Evolutionary conservation across 2,888 invertebrate species (phyloP).

Genomic region (Willowsia nigromaculata): DNA sequence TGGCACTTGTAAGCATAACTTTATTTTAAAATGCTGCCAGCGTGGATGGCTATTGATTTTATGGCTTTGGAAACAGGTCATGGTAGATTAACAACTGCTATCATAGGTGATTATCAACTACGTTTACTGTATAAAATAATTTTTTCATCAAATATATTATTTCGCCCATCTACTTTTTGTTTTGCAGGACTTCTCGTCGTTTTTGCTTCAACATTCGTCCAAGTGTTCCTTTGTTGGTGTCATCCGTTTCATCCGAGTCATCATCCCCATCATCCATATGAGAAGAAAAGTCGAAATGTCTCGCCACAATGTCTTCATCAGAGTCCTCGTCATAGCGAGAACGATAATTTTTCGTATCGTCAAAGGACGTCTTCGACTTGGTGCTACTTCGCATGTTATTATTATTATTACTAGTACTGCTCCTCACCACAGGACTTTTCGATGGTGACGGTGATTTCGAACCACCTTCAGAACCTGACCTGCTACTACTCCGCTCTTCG

Average conservation of each 20-base stretch:
- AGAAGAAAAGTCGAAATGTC: conserved; percentile 52
- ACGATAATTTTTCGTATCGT: neutral
- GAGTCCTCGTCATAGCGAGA: conserved; percentile 70
- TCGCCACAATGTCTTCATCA: conserved; percentile 68
- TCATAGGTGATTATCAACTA: too few species aligned
- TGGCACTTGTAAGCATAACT: too few species aligned
- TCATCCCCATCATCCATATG: conserved; percentile 34
- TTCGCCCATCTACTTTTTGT: conserved; percentile 43
- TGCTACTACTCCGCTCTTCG: conserved; percentile 39
- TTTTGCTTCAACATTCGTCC: conserved; percentile 74
- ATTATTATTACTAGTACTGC: neutral
- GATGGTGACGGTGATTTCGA: conserved; percentile 58
- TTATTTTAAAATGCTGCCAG: too few species aligned
- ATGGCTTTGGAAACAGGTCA: too few species aligned
- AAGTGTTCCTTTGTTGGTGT: conserved; percentile 73
- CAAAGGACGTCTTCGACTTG: neutral
- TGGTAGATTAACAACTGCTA: too few species aligned
- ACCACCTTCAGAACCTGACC: conserved; percentile 56
- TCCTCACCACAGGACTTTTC: conserved; percentile 27
- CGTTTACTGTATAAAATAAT: too few species aligned
- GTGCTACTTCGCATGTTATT: too few species aligned
- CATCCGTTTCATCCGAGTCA: conserved; percentile 64
- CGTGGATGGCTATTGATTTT: too few species aligned
- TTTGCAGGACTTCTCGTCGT: conserved; percentile 73
- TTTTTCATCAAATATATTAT: too few species aligned